Conservation (phyloP, 1,140 invertebrate genomes). For the Melitaea cinxia region DNA sequence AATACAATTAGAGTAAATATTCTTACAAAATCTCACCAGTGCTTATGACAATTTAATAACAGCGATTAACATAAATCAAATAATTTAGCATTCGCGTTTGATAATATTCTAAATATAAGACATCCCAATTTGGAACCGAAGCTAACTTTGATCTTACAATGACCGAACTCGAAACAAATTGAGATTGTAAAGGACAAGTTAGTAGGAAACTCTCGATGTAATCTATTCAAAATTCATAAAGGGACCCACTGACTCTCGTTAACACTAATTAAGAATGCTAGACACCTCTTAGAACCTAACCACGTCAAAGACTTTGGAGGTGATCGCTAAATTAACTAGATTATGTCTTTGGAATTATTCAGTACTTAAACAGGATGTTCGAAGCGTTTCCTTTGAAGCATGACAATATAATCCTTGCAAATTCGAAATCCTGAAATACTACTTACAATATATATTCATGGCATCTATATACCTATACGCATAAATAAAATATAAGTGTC, state of each 20-base stretch:
- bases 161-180: slow-evolving; percentile 2
- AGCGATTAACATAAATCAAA: too few relatives aligned
- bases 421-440: too few relatives aligned
- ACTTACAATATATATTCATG: too few relatives aligned
- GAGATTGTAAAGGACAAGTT: slow-evolving; percentile 1
- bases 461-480: too few relatives aligned
- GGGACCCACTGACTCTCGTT: slow-evolving; percentile 32
- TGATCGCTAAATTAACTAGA: slow-evolving; percentile 40
- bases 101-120: too few relatives aligned
- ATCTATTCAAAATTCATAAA: slow-evolving; percentile 37
- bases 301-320: slow-evolving; percentile 35
- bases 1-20: not conserved
- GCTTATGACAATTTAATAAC: too few relatives aligned
- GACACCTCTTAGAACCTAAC: slow-evolving; percentile 34
- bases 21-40: not conserved
- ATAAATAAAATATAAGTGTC: too few relatives aligned
- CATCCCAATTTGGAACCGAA: not conserved
- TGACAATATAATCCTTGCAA: too few relatives aligned
- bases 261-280: slow-evolving; percentile 41
- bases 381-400: not conserved
- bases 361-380: not conserved
- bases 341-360: slow-evolving; percentile 22
- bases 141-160: not conserved
- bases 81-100: too few relatives aligned
- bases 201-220: not conserved